These are phyloP conservation scores for Chrysomela aeneicollis DNA, from an alignment of 2,888 invertebrate genomes.

Conservation along the genomic window DNA sequence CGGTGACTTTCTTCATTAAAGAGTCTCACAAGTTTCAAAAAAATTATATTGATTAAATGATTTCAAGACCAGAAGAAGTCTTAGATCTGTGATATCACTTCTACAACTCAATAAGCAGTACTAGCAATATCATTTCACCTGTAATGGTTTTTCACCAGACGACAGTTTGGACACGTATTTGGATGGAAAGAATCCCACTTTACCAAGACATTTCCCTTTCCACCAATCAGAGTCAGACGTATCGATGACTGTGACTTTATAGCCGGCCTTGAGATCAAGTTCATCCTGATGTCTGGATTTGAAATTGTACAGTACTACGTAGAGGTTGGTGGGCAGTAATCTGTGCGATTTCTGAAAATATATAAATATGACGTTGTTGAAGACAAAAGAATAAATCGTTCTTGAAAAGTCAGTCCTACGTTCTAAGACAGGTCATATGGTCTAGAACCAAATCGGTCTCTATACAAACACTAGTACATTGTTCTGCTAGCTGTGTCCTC, in stretches of 20 bases:
- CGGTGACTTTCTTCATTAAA: too few relatives aligned
- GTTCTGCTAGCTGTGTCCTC: too few relatives aligned
- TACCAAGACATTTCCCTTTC: constrained; percentile 93
- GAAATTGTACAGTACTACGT: constrained; percentile 95
- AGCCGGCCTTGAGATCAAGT: constrained; percentile 91
- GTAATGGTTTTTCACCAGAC: constrained; percentile 88
- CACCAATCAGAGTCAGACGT: constrained; percentile 97
- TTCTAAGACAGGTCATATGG: too few relatives aligned
- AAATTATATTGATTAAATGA: too few relatives aligned
- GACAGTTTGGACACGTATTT: constrained; percentile 92
- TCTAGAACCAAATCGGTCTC: too few relatives aligned
- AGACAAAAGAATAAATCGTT: too few relatives aligned
- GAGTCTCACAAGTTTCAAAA: too few relatives aligned
- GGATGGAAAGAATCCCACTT: constrained; percentile 92
- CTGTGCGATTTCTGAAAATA: constrained; percentile 79
- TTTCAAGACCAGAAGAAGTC: too few relatives aligned
- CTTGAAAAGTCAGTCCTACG: too few relatives aligned
- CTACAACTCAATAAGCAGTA: too few relatives aligned
- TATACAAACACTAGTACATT: too few relatives aligned
- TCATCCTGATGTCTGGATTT: constrained; percentile 94
- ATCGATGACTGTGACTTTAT: constrained; percentile 91
- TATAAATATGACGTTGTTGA: constrained; percentile 1
- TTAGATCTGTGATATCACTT: too few relatives aligned
- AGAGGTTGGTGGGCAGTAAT: constrained; percentile 87
- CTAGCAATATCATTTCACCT: constrained; percentile 69